Evolutionary conservation across 2,113 vertebrate genomes (phyloP).

Genomic region (Rattus rattus): DNA sequence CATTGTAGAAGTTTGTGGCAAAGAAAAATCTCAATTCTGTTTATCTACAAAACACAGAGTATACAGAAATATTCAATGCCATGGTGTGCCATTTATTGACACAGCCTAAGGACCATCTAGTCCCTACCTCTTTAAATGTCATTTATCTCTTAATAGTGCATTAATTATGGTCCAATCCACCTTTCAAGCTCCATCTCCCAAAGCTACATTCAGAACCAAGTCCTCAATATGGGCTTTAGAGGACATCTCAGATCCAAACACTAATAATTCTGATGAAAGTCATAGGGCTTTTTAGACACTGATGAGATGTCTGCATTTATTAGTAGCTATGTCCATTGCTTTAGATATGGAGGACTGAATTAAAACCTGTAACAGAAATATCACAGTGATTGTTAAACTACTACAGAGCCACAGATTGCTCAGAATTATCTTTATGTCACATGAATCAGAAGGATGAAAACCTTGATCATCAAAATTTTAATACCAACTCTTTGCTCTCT

Average conservation of each 20-base stretch:
- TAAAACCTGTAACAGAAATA: not conserved
- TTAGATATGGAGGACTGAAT: not conserved
- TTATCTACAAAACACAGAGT: not conserved
- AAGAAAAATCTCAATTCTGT: not conserved
- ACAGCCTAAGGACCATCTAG: no score
- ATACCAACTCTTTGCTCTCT: not conserved
- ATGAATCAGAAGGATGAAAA: not conserved
- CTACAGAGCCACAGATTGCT: not conserved
- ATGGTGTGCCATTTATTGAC: accelerated
- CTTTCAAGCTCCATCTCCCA: no score
- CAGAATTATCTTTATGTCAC: no score
- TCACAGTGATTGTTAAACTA: not conserved
- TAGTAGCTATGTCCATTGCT: no score
- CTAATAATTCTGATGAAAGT: not conserved
- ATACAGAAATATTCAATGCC: no score
- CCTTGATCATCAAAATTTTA: not conserved
- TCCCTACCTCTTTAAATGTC: no score
- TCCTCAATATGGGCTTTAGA: not conserved
- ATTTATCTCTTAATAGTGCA: no score
- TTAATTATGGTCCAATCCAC: not conserved
- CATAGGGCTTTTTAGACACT: not conserved
- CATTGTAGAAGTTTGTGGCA: not conserved
- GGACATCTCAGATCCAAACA: not conserved
- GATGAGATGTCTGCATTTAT: not conserved
- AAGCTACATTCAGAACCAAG: not conserved